phyloP scores from a whole-genome alignment of 2,888 invertebrate genomes.

The Trisateles emortualis region DNA sequence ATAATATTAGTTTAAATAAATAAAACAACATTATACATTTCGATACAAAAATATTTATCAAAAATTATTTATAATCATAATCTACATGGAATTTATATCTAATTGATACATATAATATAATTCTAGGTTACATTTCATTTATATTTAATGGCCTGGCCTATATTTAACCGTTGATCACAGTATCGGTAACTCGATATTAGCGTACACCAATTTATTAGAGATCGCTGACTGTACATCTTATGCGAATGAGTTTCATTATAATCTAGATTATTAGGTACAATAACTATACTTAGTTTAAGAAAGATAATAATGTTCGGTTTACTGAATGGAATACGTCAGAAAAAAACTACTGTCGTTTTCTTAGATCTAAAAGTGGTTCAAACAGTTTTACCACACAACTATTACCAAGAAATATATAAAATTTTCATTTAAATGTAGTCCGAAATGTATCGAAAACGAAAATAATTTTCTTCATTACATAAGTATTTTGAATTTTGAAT shows the following conservation, averaged over 20 bases:
- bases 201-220: slow-evolving; percentile 38
- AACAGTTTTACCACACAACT: no score
- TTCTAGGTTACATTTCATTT: slow-evolving; percentile 40
- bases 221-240: slow-evolving; percentile 48
- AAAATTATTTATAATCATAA: slow-evolving; percentile 38
- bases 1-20: no score
- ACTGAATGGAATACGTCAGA: background rate
- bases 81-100: slow-evolving; percentile 38
- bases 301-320: slow-evolving; percentile 5
- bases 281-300: slow-evolving; percentile 9
- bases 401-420: no score
- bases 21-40: slow-evolving; percentile 40
- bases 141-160: slow-evolving; percentile 51
- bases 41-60: slow-evolving; percentile 51
- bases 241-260: slow-evolving; percentile 46
- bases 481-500: slow-evolving; percentile 35
- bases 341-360: slow-evolving; percentile 9
- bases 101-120: slow-evolving; percentile 40
- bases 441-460: slow-evolving; percentile 10
- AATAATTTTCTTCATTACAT: slow-evolving; percentile 29
- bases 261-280: slow-evolving; percentile 37
- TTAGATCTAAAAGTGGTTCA: background rate
- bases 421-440: background rate
- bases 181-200: slow-evolving; percentile 66
- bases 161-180: slow-evolving; percentile 68